Base-by-base conservation (phyloP, 2,113 vertebrate species). In the Sinocyclocheilus anshuiensis region DNA sequence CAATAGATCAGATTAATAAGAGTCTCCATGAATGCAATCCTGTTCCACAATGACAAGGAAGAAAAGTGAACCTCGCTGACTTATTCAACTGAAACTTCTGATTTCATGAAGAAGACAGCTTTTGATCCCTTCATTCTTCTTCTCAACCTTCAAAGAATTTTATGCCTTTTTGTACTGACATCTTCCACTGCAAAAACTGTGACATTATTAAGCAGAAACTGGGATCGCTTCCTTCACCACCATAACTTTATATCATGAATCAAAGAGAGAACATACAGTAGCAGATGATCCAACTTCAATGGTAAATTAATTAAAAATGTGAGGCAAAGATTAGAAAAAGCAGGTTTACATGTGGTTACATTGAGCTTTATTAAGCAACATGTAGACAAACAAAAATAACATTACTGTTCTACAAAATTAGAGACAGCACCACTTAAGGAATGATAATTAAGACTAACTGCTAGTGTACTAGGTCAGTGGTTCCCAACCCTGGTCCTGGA, bases 61-160 rank as follows among this genome's bases (percentile, higher is more conserved):
- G 24, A 50, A 67, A 81, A 55, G 39, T 22, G 48, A 71, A 48
- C 20, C 29, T 67, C 1, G 20, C 10, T 20, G 48, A 26, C n/a
- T 77, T 78, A 57, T 39, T 79, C 59, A 39, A 74, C 42, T 50
- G 48, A 71, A 71, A 55, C 26, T 36, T 22, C 20, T 83, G 81
- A 39, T 83, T 71, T 83, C 7, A n/a, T 36, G 29, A 57, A 63
- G 22, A 81, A 57, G 48, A 33, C 50, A 72, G 11, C 67, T 57
- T 65, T 83, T 83, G 67, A 83, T 72, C 67, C 48, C 12, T 16
- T 71, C 20, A 24, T 57, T 83, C 20, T 48, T 83, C 45, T n/a
- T 69, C n/a, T 83, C 81, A 55, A 55, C 81, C 48, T 83, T 83
- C 65, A 83, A 83, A 83, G 48, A 55, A 33, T 3, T 18, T 15